Conservation (phyloP, 2,797 vertebrate genomes). For the Pipistrellus pygmaeus region DNA sequence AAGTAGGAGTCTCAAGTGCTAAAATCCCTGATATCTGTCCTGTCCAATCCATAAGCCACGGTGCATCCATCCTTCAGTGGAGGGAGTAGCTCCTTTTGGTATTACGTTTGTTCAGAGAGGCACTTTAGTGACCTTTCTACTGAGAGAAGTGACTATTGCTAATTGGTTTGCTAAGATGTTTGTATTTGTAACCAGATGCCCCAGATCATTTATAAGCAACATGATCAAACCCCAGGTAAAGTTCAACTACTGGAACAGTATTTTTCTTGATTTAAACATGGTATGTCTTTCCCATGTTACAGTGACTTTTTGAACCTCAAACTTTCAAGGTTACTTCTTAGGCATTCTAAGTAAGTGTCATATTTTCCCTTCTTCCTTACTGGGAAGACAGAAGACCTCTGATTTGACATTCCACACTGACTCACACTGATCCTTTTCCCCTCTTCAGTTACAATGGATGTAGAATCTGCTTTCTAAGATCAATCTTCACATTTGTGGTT, state of each 20-base stretch:
- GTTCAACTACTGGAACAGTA: background rate
- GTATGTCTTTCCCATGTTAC: background rate
- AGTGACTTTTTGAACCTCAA: background rate
- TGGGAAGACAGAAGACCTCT: background rate
- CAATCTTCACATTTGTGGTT: background rate
- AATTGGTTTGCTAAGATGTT: background rate
- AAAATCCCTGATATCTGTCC: fast-evolving
- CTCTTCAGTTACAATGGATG: background rate
- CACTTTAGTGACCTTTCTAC: background rate
- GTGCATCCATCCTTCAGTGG: no score
- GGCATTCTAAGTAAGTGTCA: background rate
- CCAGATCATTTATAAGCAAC: background rate
- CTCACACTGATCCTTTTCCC: background rate
- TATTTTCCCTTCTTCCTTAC: background rate
- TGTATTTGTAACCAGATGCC: background rate
- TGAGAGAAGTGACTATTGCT: background rate
- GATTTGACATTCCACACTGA: background rate
- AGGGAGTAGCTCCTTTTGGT: background rate
- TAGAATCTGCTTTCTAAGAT: background rate
- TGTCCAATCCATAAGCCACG: fast-evolving
- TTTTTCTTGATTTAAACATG: background rate
- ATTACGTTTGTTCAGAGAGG: no score
- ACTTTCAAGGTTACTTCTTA: background rate
- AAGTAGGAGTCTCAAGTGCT: background rate
- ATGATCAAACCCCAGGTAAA: background rate